Conservation (phyloP, 2,797 vertebrate species). For the Lacerta bilineata region DNA sequence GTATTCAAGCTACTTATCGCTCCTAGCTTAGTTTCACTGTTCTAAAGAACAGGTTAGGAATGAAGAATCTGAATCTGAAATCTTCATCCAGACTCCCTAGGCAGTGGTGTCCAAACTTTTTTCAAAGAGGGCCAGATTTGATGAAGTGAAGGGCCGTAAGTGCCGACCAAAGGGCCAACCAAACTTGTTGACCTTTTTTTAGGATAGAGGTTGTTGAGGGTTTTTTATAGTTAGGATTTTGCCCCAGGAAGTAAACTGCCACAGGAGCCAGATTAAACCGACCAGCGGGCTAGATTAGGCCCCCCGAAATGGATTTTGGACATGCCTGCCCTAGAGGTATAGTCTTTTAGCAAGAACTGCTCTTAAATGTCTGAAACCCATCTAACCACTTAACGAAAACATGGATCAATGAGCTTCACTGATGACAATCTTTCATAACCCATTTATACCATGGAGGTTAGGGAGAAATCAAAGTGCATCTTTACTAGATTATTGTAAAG, state of each 20-base stretch:
- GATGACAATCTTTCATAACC: not conserved
- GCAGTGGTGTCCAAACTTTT: not conserved
- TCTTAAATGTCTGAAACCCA: not conserved
- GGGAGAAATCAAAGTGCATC: not conserved
- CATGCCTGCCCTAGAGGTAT: not conserved
- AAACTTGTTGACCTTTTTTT: too few relatives aligned
- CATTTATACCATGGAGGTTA: not conserved
- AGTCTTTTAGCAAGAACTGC: not conserved
- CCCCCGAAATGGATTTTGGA: not conserved
- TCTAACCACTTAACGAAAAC: not conserved
- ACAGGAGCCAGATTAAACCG: too few relatives aligned
- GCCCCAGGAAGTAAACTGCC: too few relatives aligned
- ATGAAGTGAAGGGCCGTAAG: too few relatives aligned
- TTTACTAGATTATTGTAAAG: not conserved
- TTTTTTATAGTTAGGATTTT: too few relatives aligned
- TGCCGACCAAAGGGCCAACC: too few relatives aligned
- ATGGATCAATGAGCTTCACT: not conserved
- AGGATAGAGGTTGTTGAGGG: too few relatives aligned
- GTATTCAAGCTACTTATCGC: not conserved
- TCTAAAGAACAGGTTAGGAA: too few relatives aligned
- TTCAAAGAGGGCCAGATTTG: too few relatives aligned
- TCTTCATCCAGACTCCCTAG: not conserved
- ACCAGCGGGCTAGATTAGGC: too few relatives aligned
- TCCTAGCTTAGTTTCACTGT: too few relatives aligned
- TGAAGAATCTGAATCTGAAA: not conserved